Conservation (phyloP, 2,888 invertebrate genomes). For the Cepaea hortensis region DNA sequence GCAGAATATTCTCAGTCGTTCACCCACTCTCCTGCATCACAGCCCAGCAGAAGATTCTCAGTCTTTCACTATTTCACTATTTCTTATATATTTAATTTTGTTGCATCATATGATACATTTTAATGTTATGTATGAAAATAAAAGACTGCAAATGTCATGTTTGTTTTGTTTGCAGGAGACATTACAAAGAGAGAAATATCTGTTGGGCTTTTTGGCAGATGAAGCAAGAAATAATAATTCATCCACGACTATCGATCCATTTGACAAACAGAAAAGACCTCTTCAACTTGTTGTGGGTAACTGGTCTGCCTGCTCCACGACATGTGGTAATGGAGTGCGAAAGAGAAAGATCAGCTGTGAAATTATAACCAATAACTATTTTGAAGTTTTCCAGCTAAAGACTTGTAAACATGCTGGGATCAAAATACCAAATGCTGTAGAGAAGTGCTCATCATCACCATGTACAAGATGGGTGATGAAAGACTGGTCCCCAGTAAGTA, state of each 20-base stretch:
- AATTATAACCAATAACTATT: conserved; percentile 67
- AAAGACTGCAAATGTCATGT: background rate
- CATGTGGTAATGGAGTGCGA: conserved; percentile 67
- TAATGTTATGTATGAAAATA: no score
- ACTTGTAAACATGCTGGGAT: conserved; percentile 60
- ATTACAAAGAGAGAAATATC: conserved; percentile 59
- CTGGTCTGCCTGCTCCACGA: conserved; percentile 65
- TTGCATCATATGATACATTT: background rate
- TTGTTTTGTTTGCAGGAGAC: conserved; percentile 55
- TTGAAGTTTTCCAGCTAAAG: conserved; percentile 61
- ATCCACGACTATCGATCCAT: conserved; percentile 61
- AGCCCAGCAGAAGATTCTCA: no score
- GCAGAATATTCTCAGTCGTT: no score
- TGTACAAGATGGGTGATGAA: conserved; percentile 94
- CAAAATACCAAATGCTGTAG: conserved; percentile 84
- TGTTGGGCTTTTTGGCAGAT: conserved; percentile 53
- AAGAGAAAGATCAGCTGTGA: conserved; percentile 68
- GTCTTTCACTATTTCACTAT: no score
- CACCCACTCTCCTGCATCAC: no score
- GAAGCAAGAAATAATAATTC: conserved; percentile 45
- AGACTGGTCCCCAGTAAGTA: conserved; percentile 91
- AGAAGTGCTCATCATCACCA: conserved; percentile 88
- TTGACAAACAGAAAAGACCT: conserved; percentile 59
- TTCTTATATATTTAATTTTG: no score
- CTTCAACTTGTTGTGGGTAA: conserved; percentile 61